Evolutionary conservation across 2,888 invertebrate genomes (phyloP).

Genomic region (Drosophila tanythrix): DNA sequence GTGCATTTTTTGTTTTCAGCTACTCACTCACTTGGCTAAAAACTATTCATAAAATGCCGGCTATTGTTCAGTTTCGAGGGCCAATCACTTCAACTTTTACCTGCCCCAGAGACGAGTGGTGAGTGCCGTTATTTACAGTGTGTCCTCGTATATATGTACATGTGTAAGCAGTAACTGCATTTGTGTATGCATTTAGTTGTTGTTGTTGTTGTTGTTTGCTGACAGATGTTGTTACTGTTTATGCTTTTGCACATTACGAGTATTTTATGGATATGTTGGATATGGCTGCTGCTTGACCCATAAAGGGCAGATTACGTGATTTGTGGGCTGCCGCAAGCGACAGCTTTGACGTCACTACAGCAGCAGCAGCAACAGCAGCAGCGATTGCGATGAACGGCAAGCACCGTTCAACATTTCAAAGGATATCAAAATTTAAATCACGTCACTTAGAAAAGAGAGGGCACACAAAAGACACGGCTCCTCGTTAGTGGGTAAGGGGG

Average conservation of each 20-base stretch:
- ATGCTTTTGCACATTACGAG: constrained; percentile 38
- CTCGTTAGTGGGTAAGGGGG: background rate
- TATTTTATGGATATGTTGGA: constrained; percentile 31
- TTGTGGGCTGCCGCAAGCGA: constrained; percentile 46
- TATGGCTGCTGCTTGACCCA: constrained; percentile 60
- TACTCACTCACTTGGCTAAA: background rate
- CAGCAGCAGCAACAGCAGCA: constrained; percentile 18
- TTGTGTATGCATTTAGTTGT: constrained; percentile 32
- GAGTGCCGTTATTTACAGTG: constrained; percentile 5
- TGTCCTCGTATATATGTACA: constrained; percentile 1
- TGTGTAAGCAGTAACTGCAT: background rate
- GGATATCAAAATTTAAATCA: constrained; percentile 74
- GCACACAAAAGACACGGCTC: constrained; percentile 49
- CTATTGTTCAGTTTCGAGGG: constrained; percentile 10
- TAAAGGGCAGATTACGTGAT: constrained; percentile 68
- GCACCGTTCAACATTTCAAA: constrained; percentile 55
- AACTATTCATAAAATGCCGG: background rate
- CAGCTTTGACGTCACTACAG: constrained; percentile 42
- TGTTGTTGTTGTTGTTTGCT: constrained; percentile 18
- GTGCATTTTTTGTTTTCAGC: background rate
- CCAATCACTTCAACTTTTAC: constrained; percentile 39
- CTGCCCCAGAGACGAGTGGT: constrained; percentile 23
- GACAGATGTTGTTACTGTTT: constrained; percentile 41
- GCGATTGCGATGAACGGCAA: constrained; percentile 19
- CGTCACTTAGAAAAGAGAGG: constrained; percentile 60